phyloP scores from a whole-genome alignment of 2,888 invertebrate genomes.

The Ichneumoninae sp. region DNA sequence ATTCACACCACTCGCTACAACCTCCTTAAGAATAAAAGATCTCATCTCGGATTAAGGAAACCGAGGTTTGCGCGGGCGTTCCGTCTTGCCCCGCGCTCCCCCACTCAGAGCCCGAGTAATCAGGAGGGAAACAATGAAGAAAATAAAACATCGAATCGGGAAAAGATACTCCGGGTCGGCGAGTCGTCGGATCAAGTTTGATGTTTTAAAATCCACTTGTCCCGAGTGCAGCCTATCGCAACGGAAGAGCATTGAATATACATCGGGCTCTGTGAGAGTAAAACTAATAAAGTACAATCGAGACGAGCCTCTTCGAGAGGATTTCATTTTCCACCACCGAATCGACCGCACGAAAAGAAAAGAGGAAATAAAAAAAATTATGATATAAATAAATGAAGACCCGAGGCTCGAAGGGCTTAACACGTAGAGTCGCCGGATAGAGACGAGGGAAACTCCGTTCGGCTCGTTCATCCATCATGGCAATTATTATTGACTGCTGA shows the following conservation, averaged over 20 bases:
- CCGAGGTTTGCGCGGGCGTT: too few species aligned
- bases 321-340: neutral
- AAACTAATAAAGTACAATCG: slow-evolving; percentile 1
- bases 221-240: too few species aligned
- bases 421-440: neutral
- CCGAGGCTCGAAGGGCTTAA: neutral
- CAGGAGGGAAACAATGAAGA: too few species aligned
- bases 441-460: neutral
- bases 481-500: slow-evolving; percentile 57
- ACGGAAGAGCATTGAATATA: neutral
- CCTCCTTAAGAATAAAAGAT: too few species aligned
- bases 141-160: too few species aligned
- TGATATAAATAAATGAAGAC: neutral
- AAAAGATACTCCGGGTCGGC: too few species aligned
- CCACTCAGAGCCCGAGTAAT: too few species aligned
- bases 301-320: neutral
- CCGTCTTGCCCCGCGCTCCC: too few species aligned
- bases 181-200: neutral
- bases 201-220: too few species aligned
- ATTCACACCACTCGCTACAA: too few species aligned
- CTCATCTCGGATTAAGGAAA: too few species aligned
- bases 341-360: neutral
- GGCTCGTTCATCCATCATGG: slow-evolving; percentile 54
- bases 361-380: too few species aligned
- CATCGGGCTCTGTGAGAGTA: neutral